Base-by-base conservation (phyloP, 2,113 vertebrate species). In the Chaetodon trifascialis region DNA sequence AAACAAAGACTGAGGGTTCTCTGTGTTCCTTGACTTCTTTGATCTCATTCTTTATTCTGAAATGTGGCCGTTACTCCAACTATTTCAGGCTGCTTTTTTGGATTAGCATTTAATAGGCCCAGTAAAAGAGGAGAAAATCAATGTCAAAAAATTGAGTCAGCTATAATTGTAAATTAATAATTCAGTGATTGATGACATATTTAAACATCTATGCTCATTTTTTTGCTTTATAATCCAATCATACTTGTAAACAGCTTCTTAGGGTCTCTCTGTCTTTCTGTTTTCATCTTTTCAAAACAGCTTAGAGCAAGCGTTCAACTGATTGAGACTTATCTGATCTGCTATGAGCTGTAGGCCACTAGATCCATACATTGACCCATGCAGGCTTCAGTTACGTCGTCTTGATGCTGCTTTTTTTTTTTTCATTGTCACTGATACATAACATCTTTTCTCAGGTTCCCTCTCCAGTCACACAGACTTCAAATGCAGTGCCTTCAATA, bases 341-440 rank as follows among this genome's bases (percentile, higher is more conserved):
- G 60, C 73, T 68, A 19, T 44, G 36, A 65, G 74, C 75, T 68
- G 40, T 44, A 58, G 60, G 74, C 84, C 79, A 72, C 60, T 68
- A 73, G 86, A 92, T 94, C 90, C 60, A 90, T 91, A 93, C 86
- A 83, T 87, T 83, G 87, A 93, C 84, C 86, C 30, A 6, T 63
- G 40, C 54, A 42, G 81, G 79, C 79, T 86, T 63, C 60, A 87
- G 81, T 88, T 92, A 87, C 87, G 86, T 38, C 66, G 40, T 75
- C 73, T 42, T 56, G 51, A 54, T 64, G 15, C 63, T 62, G 64
- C 65, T 63, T 65, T 87, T 83, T 91, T 30, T 30, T 30, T 30
- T 30, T 30, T 30, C 76, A 51, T 59, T 74, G 80, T 86, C 56
- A 82, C 82, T 89, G 80, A 91, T 91, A 78, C 83, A 72, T 77